Percentiles rank a stretch among this genome's conserved stretches.
Conservation (phyloP, 2,113 vertebrate species). For the Reinhardtius hippoglossoides region DNA sequence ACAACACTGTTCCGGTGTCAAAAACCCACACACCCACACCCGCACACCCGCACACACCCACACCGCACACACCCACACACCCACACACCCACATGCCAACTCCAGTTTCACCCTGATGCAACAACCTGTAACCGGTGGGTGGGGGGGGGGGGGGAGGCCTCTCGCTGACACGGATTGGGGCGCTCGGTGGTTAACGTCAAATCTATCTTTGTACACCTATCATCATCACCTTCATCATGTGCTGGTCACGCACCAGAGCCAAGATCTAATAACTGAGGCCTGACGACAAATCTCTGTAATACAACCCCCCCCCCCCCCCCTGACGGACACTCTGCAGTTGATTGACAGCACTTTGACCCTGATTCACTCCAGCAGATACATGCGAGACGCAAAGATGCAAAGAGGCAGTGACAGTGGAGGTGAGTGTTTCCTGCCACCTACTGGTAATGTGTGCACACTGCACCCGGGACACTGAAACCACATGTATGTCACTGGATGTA, state of each 20-base stretch:
- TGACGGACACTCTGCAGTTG: slow-evolving; percentile 24
- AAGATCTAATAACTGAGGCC: slow-evolving; percentile 38
- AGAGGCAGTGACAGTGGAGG: background rate
- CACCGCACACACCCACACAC: background rate
- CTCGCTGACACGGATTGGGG: no score
- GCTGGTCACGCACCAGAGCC: slow-evolving; percentile 39
- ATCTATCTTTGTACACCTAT: slow-evolving; percentile 46
- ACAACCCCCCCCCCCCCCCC: slow-evolving; percentile 38
- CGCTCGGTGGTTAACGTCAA: slow-evolving; percentile 16
- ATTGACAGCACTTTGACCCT: slow-evolving; percentile 47
- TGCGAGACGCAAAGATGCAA: slow-evolving; percentile 29
- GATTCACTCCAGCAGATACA: slow-evolving; percentile 11
- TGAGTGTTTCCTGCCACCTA: slow-evolving; percentile 45
- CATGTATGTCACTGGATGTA: background rate
- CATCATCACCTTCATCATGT: slow-evolving; percentile 18
- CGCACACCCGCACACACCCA: background rate
- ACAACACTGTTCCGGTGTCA: background rate
- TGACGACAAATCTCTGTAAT: slow-evolving; percentile 43
- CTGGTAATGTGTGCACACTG: slow-evolving; percentile 24
- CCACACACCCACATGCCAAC: background rate
- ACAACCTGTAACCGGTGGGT: slow-evolving; percentile 21
- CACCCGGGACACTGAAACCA: background rate
- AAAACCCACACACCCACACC: background rate
- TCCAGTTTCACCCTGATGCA: slow-evolving; percentile 36
- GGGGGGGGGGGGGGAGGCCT: slow-evolving; percentile 20